phyloP scores from a whole-genome alignment of 2,113 vertebrate species.

The Psephotus haematonotus region DNA sequence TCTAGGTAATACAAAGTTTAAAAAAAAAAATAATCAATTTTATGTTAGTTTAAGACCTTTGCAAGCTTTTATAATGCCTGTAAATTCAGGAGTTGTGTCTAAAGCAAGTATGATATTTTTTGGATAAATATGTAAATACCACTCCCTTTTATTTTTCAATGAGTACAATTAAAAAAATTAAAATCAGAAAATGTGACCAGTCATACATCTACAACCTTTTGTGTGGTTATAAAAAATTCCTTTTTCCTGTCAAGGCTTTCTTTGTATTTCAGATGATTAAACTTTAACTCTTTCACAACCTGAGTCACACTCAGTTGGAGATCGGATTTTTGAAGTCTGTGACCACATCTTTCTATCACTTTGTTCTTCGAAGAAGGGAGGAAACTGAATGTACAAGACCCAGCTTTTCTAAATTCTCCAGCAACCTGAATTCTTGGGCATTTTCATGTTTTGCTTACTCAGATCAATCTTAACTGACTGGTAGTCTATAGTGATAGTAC shows the following conservation, averaged over 20 bases:
- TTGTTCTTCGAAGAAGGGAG: neutral
- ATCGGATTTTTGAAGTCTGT: neutral
- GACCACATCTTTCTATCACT: neutral
- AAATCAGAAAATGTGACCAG: neutral
- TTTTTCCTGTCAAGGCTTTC: neutral
- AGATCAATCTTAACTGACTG: neutral
- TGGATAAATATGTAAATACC: neutral
- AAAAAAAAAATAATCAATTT: neutral
- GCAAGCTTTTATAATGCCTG: neutral
- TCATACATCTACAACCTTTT: neutral
- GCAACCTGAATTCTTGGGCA: neutral
- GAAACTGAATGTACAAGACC: neutral
- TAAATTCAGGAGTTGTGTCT: neutral
- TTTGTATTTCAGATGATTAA: neutral
- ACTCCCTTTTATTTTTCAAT: neutral
- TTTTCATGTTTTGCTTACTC: neutral
- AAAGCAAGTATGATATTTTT: neutral
- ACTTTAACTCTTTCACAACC: neutral
- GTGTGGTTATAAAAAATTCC: neutral
- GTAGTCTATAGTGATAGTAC: neutral
- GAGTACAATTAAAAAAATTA: neutral
- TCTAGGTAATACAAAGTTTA: neutral
- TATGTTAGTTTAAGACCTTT: neutral
- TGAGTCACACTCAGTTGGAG: neutral
- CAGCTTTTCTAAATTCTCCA: neutral